Evolutionary conservation across 2,797 vertebrate genomes (phyloP).

Genomic region (Scolopax bukidnonensis): DNA sequence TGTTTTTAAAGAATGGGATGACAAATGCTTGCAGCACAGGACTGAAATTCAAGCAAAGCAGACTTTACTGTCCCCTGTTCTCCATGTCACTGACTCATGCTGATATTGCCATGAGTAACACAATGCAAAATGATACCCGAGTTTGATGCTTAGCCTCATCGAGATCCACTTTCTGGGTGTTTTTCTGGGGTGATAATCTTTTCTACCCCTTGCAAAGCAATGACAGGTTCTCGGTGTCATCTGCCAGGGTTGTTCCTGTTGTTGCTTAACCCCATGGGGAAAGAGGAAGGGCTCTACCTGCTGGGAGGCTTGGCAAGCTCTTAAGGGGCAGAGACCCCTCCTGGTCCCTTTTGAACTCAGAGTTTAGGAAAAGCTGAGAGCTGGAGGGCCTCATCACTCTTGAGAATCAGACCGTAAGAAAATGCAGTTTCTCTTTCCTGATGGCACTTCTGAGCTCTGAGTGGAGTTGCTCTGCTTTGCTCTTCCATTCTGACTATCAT

Average conservation of each 20-base stretch:
- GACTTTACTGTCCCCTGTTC: background rate
- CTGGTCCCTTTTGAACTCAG: background rate
- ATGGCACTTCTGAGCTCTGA: background rate
- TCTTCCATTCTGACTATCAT: background rate
- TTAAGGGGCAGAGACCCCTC: background rate
- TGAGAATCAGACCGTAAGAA: background rate
- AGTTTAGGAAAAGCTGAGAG: background rate
- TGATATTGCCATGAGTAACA: background rate
- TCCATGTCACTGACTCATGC: background rate
- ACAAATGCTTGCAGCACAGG: background rate
- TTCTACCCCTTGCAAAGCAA: background rate
- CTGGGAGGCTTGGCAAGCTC: background rate
- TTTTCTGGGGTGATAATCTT: background rate
- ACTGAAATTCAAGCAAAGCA: background rate
- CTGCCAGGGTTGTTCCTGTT: background rate
- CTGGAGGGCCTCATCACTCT: background rate
- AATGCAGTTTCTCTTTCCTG: background rate
- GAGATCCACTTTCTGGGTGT: background rate
- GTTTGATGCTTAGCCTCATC: background rate
- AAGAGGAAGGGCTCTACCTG: background rate
- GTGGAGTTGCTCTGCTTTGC: background rate
- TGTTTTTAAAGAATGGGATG: background rate
- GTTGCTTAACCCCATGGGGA: background rate
- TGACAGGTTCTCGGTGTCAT: background rate
- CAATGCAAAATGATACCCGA: background rate